A percentile compares a stretch with the other conserved stretches of the same genome.
Conservation (phyloP, 1,140 invertebrate genomes). For the Drosophila setifemur region DNA sequence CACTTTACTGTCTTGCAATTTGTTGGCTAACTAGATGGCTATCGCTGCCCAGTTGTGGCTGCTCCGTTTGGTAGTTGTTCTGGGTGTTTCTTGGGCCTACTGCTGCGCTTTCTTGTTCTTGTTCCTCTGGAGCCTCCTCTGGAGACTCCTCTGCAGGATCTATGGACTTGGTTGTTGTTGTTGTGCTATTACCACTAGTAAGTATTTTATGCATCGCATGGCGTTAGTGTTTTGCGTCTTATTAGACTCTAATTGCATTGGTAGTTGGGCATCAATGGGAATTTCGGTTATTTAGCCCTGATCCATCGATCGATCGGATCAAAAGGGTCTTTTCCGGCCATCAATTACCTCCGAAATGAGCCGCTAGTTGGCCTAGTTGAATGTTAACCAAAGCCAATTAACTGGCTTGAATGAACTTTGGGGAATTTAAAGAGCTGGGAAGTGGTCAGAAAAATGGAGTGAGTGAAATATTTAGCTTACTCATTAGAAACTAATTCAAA, state of each 20-base stretch:
- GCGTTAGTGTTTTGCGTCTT: constrained; percentile 77
- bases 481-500: background rate
- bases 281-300: constrained; percentile 19
- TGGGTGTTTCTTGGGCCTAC: constrained; percentile 43
- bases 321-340: constrained; percentile 45
- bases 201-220: constrained; percentile 70
- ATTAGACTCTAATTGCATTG: constrained; percentile 77
- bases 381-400: constrained; percentile 3
- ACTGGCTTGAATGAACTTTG: background rate
- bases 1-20: constrained; percentile 81
- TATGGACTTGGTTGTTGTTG: constrained; percentile 13
- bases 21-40: constrained; percentile 80
- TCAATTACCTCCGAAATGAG: constrained; percentile 20
- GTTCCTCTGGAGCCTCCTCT: no score
- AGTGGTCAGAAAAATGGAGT: background rate
- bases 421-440: background rate
- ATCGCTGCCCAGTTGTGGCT: constrained; percentile 47
- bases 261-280: constrained; percentile 42
- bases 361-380: constrained; percentile 67
- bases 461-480: no score
- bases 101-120: constrained; percentile 57
- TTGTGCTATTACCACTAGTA: constrained; percentile 61
- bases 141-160: background rate
- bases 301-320: constrained; percentile 33
- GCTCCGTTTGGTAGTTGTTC: constrained; percentile 32